These are phyloP conservation scores for Petroica traversi DNA, from an alignment of 2,113 vertebrate genomes.

Conservation along the genomic window DNA sequence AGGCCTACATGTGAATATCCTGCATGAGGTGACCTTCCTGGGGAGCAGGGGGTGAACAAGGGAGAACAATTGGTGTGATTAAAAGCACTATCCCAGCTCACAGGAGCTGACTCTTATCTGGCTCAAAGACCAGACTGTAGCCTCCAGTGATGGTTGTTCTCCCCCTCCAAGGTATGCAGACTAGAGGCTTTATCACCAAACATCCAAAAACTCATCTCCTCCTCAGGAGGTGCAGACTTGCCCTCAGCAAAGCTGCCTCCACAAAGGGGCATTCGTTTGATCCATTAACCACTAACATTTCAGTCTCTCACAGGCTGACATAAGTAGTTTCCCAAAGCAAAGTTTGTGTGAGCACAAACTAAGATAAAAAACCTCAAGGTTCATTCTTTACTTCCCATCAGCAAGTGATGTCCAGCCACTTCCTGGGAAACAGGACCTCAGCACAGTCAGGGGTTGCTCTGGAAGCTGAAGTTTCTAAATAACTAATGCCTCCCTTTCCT, in stretches of 20 bases:
- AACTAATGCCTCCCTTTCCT: neutral
- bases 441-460: neutral
- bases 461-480: neutral
- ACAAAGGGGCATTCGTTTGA: neutral
- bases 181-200: neutral
- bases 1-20: neutral
- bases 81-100: neutral
- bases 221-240: neutral
- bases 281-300: neutral
- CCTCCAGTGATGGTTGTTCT: neutral
- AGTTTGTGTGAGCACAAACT: accelerated
- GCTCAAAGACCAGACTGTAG: neutral
- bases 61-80: neutral
- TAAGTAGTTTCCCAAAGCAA: neutral
- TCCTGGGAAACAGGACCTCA: neutral
- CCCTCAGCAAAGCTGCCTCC: neutral
- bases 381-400: neutral
- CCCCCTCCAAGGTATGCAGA: accelerated
- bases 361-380: neutral
- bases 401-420: neutral
- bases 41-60: neutral
- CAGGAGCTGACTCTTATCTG: neutral
- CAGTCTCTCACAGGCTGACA: neutral
- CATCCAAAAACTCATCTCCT: neutral
- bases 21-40: neutral